Percentiles rank a stretch among this genome's conserved stretches.
phyloP scores from a whole-genome alignment of 2,797 vertebrate species.

The Chelidonichthys spinosus region DNA sequence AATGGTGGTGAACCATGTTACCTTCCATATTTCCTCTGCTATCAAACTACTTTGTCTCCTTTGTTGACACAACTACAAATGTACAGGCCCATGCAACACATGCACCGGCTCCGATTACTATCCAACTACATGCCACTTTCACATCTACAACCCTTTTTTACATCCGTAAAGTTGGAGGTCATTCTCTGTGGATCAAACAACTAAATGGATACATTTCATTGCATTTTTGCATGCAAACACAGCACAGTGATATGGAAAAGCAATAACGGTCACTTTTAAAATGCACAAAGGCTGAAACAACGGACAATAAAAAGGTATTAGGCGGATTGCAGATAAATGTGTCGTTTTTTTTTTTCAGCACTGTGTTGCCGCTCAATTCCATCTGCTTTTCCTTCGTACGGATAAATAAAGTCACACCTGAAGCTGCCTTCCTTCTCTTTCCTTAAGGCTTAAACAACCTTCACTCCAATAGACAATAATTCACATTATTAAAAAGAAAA shows the following conservation, averaged over 20 bases:
- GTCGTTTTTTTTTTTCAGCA: conserved; percentile 9
- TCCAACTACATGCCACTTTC: not conserved
- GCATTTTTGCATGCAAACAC: conserved; percentile 52
- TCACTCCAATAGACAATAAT: conserved; percentile 15
- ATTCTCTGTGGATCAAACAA: conserved; percentile 12
- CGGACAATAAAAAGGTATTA: conserved; percentile 9
- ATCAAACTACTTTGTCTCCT: conserved; percentile 37
- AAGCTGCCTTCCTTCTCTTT: not conserved
- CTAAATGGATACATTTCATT: conserved; percentile 6
- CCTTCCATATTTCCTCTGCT: conserved; percentile 11
- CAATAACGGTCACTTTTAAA: conserved; percentile 20
- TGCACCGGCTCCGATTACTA: conserved; percentile 20
- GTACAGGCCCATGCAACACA: conserved; percentile 43
- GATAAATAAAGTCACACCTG: conserved; percentile 17
- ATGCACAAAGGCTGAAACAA: conserved; percentile 1
- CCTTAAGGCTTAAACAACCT: conserved; percentile 25
- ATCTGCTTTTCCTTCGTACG: conserved; percentile 21
- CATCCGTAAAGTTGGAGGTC: conserved; percentile 5
- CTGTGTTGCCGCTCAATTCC: conserved; percentile 5
- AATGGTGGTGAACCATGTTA: not conserved
- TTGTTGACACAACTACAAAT: conserved; percentile 17
- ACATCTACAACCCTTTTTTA: conserved; percentile 23
- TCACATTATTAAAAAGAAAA: conserved; percentile 31
- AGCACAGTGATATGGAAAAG: conserved; percentile 44
- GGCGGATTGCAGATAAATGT: conserved; percentile 22